A percentile compares a stretch with the other conserved stretches of the same genome.
These are phyloP conservation scores for Philopotamus ludificatus DNA, from an alignment of 1,140 invertebrate genomes.

Conservation along the genomic window DNA sequence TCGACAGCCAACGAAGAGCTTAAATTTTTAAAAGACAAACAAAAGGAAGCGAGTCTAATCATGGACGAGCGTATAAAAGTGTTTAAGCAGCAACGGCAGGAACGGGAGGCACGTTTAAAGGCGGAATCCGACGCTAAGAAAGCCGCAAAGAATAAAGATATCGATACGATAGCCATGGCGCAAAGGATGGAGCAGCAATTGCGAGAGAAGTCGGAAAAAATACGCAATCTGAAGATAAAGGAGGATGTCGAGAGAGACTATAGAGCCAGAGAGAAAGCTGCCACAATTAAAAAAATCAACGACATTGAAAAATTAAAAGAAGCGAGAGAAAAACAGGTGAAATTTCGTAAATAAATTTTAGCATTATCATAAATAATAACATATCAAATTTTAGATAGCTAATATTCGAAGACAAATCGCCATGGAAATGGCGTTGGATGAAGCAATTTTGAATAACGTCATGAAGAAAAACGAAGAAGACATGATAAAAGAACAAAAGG, in stretches of 20 bases:
- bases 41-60: conserved; percentile 52
- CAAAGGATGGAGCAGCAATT: conserved; percentile 55
- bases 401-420: conserved; percentile 54
- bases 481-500: conserved; percentile 50
- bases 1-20: conserved; percentile 50
- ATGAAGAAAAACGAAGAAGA: conserved; percentile 53
- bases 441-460: conserved; percentile 54
- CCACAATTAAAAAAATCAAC: conserved; percentile 52
- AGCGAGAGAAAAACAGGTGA: conserved; percentile 50
- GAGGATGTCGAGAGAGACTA: conserved; percentile 55
- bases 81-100: conserved; percentile 49
- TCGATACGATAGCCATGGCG: conserved; percentile 52
- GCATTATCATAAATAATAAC: background rate
- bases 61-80: conserved; percentile 49
- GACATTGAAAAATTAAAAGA: conserved; percentile 54
- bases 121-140: conserved; percentile 49
- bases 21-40: conserved; percentile 51
- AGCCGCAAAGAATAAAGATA: conserved; percentile 52
- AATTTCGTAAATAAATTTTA: background rate
- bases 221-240: conserved; percentile 54
- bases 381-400: conserved; percentile 45
- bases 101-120: conserved; percentile 47
- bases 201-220: conserved; percentile 51
- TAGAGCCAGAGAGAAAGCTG: conserved; percentile 49
- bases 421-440: conserved; percentile 53